Percentiles rank a stretch among this genome's conserved stretches.
Evolutionary conservation across 2,113 vertebrate genomes (phyloP).

Genomic region (Rhabdornis inornatus): DNA sequence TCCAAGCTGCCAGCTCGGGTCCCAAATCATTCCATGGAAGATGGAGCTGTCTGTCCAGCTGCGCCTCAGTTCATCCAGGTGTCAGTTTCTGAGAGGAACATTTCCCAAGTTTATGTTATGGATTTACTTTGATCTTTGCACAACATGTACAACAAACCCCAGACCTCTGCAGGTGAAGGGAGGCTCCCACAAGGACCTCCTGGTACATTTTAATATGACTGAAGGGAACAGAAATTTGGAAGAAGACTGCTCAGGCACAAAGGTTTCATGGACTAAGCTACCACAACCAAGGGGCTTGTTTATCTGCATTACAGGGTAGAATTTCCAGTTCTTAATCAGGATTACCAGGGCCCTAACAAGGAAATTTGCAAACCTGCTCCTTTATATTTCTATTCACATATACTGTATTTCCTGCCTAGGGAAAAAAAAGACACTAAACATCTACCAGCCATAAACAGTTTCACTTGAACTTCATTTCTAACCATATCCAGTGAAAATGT

Average conservation of each 20-base stretch:
- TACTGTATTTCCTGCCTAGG: background rate
- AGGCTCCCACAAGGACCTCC: background rate
- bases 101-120: accelerated
- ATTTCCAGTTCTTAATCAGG: conserved; percentile 33
- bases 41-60: background rate
- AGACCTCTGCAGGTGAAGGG: accelerated
- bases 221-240: background rate
- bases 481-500: background rate
- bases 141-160: background rate
- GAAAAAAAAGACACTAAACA: background rate
- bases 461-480: background rate
- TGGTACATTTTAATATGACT: background rate
- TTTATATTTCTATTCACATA: background rate
- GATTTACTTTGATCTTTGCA: background rate
- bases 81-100: background rate
- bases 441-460: background rate
- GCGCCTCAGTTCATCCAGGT: background rate
- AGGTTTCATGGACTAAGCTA: background rate
- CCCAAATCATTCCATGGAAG: background rate
- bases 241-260: background rate
- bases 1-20: background rate
- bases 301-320: background rate
- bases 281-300: background rate
- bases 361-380: background rate
- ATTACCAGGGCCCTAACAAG: background rate